phyloP scores from a whole-genome alignment of 2,797 vertebrate genomes.

The Aplochiton taeniatus region DNA sequence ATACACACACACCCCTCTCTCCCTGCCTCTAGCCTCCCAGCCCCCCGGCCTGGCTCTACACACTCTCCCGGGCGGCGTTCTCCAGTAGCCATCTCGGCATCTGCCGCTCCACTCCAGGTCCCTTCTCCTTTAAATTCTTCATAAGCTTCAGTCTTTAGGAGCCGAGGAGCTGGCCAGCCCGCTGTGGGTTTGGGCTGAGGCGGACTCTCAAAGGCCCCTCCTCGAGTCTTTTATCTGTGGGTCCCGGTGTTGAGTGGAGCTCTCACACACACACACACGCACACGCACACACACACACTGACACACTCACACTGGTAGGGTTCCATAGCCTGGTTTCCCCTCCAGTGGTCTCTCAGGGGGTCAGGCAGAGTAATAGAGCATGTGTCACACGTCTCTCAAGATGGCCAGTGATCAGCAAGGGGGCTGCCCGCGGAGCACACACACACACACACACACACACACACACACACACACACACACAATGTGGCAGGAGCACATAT shows the following conservation, averaged over 20 bases:
- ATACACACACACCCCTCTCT: no score
- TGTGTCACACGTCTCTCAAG: conserved; percentile 41
- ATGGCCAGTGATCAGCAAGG: conserved; percentile 36
- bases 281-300: conserved; percentile 13
- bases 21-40: no score
- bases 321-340: not conserved
- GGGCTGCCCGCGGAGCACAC: conserved; percentile 26
- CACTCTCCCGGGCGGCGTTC: no score
- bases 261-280: not conserved
- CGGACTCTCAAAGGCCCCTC: not conserved
- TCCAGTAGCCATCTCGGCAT: no score
- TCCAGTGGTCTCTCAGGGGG: conserved; percentile 9
- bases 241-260: no score
- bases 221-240: no score
- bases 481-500: conserved; percentile 15
- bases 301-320: conserved; percentile 23
- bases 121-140: no score
- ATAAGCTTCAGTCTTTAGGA: no score
- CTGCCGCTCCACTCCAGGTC: no score
- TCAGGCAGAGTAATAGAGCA: conserved; percentile 32
- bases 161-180: no score
- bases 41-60: no score
- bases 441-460: conserved; percentile 19
- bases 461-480: conserved; percentile 22
- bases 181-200: no score